Conservation (phyloP, 2,888 invertebrate species). For the Ceriagrion tenellum region DNA sequence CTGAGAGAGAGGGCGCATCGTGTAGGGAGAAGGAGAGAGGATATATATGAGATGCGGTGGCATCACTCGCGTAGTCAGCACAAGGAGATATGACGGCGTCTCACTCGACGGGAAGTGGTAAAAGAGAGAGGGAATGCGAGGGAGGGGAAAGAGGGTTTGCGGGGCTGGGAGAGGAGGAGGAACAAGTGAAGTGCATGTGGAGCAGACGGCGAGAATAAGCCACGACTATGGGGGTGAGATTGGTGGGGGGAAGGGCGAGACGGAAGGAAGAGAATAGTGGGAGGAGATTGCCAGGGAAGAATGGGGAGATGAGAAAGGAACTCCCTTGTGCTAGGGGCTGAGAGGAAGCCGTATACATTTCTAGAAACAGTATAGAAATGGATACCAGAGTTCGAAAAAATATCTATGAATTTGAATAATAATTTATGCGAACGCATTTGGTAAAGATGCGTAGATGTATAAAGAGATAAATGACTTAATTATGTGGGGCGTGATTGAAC, state of each 20-base stretch:
- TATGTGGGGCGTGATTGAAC: too few relatives aligned
- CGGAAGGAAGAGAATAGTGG: neutral
- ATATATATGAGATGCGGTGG: slow-evolving; percentile 66
- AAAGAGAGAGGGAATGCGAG: neutral
- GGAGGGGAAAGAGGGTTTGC: neutral
- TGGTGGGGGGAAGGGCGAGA: neutral
- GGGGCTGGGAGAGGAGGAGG: neutral
- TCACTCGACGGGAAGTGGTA: slow-evolving; percentile 7
- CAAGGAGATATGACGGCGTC: slow-evolving; percentile 38
- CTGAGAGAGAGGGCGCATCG: neutral
- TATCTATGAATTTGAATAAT: too few relatives aligned
- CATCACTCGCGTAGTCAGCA: slow-evolving; percentile 66
- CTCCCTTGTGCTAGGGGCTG: neutral
- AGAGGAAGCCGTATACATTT: too few relatives aligned
- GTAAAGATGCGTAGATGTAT: too few relatives aligned
- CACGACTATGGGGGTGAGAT: neutral
- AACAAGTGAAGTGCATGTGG: slow-evolving; percentile 59
- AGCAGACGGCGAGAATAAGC: slow-evolving; percentile 41
- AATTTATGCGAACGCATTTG: too few relatives aligned
- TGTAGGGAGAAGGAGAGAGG: neutral
- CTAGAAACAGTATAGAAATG: neutral
- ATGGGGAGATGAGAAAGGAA: neutral
- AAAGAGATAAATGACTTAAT: too few relatives aligned
- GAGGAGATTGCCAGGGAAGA: neutral
- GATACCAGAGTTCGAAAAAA: neutral